Evolutionary conservation across 2,888 invertebrate species (phyloP).

Genomic region (Hymenopus coronatus): DNA sequence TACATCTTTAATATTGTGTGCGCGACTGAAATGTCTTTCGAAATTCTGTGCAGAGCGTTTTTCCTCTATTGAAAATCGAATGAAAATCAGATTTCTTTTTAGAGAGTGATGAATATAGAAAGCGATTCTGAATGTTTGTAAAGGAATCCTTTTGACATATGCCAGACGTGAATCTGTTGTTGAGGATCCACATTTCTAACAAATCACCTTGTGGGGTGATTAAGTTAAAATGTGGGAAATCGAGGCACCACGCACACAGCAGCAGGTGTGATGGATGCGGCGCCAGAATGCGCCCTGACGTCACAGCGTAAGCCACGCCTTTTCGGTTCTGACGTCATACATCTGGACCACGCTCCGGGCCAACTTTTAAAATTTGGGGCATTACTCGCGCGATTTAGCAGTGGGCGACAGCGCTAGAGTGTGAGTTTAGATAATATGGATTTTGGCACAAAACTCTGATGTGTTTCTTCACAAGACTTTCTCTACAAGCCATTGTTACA

Average conservation of each 20-base stretch:
- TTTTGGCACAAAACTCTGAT: no score
- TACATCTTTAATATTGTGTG: no score
- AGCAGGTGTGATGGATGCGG: conserved; percentile 17
- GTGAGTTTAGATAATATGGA: no score
- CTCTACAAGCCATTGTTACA: no score
- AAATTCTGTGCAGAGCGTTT: no score
- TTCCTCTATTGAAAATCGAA: no score
- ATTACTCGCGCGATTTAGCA: neutral
- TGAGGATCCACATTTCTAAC: neutral
- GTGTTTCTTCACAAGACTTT: no score
- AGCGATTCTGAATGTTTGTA: neutral
- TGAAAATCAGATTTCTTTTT: no score
- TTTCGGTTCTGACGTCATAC: neutral
- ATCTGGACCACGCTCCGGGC: neutral
- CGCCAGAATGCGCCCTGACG: conserved; percentile 2
- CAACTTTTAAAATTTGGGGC: neutral
- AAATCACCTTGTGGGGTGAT: neutral
- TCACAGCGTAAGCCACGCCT: neutral
- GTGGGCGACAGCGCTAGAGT: neutral
- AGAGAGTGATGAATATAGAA: neutral
- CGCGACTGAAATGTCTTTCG: no score
- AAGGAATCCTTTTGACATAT: neutral
- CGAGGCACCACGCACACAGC: neutral
- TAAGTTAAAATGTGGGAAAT: neutral
- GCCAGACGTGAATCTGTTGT: neutral